Evolutionary conservation across 2,888 invertebrate species (phyloP).

Genomic region (Cephus pygmeus): DNA sequence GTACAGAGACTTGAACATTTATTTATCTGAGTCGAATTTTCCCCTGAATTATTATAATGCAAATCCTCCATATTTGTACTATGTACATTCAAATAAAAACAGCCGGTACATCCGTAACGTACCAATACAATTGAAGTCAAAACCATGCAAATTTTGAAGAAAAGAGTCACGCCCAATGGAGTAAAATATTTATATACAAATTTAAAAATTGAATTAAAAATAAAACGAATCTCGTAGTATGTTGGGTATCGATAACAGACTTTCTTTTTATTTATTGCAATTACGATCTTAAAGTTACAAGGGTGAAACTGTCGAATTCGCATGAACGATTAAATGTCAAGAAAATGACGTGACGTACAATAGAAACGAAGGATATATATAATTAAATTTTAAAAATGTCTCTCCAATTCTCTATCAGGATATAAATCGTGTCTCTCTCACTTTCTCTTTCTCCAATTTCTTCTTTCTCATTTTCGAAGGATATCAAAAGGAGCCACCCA

Average conservation of each 20-base stretch:
- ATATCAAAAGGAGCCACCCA: background rate
- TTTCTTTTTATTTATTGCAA: background rate
- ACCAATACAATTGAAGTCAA: background rate
- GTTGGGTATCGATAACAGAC: background rate
- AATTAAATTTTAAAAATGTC: background rate
- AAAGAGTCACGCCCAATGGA: background rate
- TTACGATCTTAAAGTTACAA: background rate
- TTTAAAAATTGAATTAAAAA: background rate
- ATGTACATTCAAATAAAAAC: background rate
- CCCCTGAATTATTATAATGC: background rate
- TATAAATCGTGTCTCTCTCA: background rate
- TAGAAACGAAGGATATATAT: background rate
- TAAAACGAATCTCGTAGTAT: background rate
- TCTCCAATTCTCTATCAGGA: background rate
- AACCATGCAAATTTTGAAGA: background rate
- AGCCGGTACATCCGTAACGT: background rate
- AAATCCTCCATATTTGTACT: background rate
- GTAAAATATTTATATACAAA: background rate
- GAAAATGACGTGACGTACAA: background rate
- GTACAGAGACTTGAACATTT: background rate
- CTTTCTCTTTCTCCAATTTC: background rate
- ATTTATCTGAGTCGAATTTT: background rate
- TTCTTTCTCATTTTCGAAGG: background rate
- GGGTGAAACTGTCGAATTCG: background rate
- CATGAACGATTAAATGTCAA: background rate